Evolutionary conservation across 1,140 invertebrate species (phyloP).

Genomic region (Heliconius nattereri): DNA sequence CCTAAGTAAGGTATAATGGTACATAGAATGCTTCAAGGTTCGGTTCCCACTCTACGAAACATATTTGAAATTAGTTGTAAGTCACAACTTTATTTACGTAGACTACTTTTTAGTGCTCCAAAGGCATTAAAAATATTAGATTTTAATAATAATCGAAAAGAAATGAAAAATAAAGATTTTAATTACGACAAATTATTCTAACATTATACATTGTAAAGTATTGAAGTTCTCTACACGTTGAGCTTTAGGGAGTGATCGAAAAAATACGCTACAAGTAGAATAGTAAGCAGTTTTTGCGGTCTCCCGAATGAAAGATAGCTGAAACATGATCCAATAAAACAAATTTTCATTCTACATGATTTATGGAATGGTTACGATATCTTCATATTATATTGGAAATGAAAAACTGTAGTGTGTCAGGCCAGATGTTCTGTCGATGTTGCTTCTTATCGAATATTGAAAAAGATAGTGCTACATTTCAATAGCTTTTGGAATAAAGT

Average conservation of each 20-base stretch:
- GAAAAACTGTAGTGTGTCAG: slow-evolving; percentile 4
- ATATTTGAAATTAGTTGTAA: no score
- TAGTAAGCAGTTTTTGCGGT: slow-evolving; percentile 36
- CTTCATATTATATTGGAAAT: slow-evolving; percentile 15
- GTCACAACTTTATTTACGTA: no score
- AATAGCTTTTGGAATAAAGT: neutral
- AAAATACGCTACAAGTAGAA: slow-evolving; percentile 43
- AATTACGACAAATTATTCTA: neutral
- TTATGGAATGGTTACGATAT: slow-evolving; percentile 29
- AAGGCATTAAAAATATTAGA: no score
- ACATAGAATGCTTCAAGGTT: no score
- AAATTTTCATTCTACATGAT: slow-evolving; percentile 33
- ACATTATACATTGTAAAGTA: neutral
- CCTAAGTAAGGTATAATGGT: no score
- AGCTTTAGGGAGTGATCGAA: slow-evolving; percentile 39
- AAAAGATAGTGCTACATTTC: neutral
- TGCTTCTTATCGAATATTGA: neutral
- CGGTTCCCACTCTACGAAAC: no score
- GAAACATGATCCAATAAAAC: slow-evolving; percentile 38
- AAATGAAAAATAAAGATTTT: no score
- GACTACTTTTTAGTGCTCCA: no score
- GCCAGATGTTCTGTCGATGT: slow-evolving; percentile 1
- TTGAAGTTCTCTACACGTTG: neutral
- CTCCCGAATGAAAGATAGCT: slow-evolving; percentile 34
- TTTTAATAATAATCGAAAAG: no score